Conservation (phyloP, 1,140 invertebrate genomes). For the Drosophila varians region DNA sequence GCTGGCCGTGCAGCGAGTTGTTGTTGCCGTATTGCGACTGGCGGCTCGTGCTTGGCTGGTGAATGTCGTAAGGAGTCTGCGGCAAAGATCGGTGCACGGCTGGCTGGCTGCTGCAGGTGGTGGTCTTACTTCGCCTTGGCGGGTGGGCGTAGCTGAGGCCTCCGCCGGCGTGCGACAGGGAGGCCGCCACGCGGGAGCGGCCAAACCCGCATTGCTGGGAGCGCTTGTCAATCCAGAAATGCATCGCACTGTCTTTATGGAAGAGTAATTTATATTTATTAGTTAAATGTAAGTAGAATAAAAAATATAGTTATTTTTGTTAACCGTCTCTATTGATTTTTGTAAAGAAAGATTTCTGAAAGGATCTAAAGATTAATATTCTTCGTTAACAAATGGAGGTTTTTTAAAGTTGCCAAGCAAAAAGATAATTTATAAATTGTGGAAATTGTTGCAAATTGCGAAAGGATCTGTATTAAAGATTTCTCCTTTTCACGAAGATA, state of each 20-base stretch:
- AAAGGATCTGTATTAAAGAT: too few relatives aligned
- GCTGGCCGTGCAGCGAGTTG: conserved; percentile 60
- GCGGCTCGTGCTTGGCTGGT: conserved; percentile 61
- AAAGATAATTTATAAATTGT: too few relatives aligned
- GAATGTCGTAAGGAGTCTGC: conserved; percentile 49
- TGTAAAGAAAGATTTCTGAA: too few relatives aligned
- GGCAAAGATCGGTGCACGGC: conserved; percentile 50
- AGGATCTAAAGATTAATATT: too few relatives aligned
- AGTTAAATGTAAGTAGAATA: not conserved
- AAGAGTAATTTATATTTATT: conserved; percentile 1
- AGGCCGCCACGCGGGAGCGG: conserved; percentile 83
- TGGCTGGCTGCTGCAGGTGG: conserved; percentile 54
- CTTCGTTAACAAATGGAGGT: too few relatives aligned
- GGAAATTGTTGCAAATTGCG: too few relatives aligned
- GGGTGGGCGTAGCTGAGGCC: conserved; percentile 81
- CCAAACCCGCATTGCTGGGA: conserved; percentile 88
- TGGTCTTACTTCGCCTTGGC: conserved; percentile 70
- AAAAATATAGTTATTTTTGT: too few relatives aligned
- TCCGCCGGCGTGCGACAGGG: conserved; percentile 73
- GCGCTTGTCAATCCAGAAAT: conserved; percentile 90
- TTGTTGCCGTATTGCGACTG: conserved; percentile 59
- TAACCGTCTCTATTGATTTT: too few relatives aligned
- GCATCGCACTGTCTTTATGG: conserved; percentile 83
- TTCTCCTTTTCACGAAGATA: too few relatives aligned
- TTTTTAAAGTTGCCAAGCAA: too few relatives aligned